These are phyloP conservation scores for Carassius gibelio DNA, from an alignment of 2,113 vertebrate species.

Conservation along the genomic window DNA sequence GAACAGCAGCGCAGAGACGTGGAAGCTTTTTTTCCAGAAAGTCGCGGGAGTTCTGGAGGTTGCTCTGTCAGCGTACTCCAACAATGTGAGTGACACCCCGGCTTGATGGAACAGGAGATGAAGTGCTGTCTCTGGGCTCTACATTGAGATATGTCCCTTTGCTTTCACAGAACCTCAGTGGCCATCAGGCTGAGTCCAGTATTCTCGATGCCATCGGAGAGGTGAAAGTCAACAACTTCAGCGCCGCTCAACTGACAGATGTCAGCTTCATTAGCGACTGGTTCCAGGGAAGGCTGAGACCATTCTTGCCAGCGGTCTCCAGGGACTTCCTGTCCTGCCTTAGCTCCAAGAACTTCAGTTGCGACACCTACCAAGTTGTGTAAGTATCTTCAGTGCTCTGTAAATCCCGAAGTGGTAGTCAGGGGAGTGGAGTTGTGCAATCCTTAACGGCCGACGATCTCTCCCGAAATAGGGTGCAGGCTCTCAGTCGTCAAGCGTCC, in stretches of 20 bases:
- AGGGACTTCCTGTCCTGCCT: slow-evolving; percentile 58
- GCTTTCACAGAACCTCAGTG: neutral
- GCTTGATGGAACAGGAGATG: neutral
- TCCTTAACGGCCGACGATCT: neutral
- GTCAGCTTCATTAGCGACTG: slow-evolving; percentile 52
- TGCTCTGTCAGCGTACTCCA: too few relatives aligned
- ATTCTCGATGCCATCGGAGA: slow-evolving; percentile 50
- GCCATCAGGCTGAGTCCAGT: neutral
- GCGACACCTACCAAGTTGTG: slow-evolving; percentile 61
- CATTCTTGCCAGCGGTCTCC: slow-evolving; percentile 58
- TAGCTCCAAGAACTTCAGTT: slow-evolving; percentile 63
- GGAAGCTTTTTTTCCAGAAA: slow-evolving; percentile 44
- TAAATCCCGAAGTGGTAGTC: neutral
- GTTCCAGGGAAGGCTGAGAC: slow-evolving; percentile 57
- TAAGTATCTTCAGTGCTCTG: slow-evolving; percentile 51
- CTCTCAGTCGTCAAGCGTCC: neutral
- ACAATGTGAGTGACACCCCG: slow-evolving; percentile 40
- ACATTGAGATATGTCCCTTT: neutral
- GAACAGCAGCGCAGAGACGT: slow-evolving; percentile 36
- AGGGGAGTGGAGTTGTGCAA: neutral
- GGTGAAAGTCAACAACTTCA: slow-evolving; percentile 40
- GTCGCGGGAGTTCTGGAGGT: too few relatives aligned
- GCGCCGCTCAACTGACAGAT: slow-evolving; percentile 6
- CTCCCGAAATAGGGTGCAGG: slow-evolving; percentile 10
- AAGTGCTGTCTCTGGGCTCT: neutral